These are phyloP conservation scores for Agrotis exclamationis DNA, from an alignment of 2,888 invertebrate species.

Conservation along the genomic window DNA sequence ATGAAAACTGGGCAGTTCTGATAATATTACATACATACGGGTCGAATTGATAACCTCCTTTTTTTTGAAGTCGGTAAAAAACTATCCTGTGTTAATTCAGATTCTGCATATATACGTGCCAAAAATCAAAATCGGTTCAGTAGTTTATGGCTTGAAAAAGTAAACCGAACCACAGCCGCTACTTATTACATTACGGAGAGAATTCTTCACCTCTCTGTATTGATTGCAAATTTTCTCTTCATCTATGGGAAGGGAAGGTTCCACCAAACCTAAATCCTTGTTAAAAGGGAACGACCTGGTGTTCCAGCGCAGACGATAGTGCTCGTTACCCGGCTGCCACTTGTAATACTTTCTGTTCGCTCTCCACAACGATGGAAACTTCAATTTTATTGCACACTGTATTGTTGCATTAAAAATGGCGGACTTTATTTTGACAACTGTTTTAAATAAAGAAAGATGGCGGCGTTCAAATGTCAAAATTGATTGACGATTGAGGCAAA, in stretches of 20 bases:
- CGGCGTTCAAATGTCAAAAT: background rate
- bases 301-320: constrained; percentile 40
- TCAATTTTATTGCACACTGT: constrained; percentile 46
- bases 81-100: too few species aligned
- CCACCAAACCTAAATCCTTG: constrained; percentile 41
- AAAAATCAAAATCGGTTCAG: too few species aligned
- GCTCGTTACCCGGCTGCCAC: constrained; percentile 41
- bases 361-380: constrained; percentile 30
- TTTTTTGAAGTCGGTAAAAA: too few species aligned
- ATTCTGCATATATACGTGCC: too few species aligned
- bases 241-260: constrained; percentile 1
- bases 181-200: too few species aligned
- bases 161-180: too few species aligned
- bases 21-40: too few species aligned
- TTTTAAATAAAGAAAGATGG: constrained; percentile 27
- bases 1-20: too few species aligned
- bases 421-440: constrained; percentile 5
- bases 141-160: too few species aligned
- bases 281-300: constrained; percentile 46
- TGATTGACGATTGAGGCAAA: too few species aligned
- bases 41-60: too few species aligned
- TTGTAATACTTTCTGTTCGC: constrained; percentile 44
- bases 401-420: constrained; percentile 25
- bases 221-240: background rate
- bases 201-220: too few species aligned